These are phyloP conservation scores for Tyrophagus putrescentiae DNA, from an alignment of 1,140 invertebrate species.

Conservation along the genomic window DNA sequence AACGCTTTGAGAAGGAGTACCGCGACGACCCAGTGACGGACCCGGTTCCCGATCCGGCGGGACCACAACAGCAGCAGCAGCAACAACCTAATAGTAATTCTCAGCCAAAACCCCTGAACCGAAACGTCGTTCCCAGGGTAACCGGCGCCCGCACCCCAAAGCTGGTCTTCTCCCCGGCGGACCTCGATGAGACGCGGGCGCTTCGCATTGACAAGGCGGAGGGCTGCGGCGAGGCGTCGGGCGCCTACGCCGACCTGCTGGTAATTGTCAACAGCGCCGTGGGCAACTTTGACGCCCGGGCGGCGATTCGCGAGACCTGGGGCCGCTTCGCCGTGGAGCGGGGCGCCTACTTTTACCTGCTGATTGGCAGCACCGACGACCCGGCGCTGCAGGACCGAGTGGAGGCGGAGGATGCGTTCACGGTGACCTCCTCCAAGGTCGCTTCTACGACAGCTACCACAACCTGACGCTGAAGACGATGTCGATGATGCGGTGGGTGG, in stretches of 20 bases:
- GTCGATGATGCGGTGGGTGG: conserved; percentile 37
- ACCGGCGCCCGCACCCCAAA: not conserved
- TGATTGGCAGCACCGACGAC: conserved; percentile 23
- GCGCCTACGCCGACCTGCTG: conserved; percentile 35
- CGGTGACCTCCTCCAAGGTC: conserved; percentile 26
- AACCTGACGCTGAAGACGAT: conserved; percentile 33
- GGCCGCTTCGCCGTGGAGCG: conserved; percentile 33
- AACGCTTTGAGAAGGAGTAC: conserved; percentile 44
- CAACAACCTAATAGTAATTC: not conserved
- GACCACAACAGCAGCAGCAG: not conserved
- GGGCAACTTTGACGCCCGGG: conserved; percentile 45
- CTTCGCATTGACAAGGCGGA: conserved; percentile 20
- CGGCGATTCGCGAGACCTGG: conserved; percentile 65
- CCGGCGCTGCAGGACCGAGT: conserved; percentile 17
- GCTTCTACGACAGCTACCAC: conserved; percentile 31
- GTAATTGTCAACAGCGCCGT: conserved; percentile 57
- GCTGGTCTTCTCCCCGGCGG: conserved; percentile 25
- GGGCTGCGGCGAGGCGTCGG: conserved; percentile 22
- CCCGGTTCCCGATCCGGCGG: not conserved
- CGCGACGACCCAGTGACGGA: not conserved
- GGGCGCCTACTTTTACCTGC: conserved; percentile 26
- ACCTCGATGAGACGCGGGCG: not conserved
- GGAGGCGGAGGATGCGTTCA: conserved; percentile 23
- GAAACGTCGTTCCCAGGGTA: not conserved
- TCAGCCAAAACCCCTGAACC: not conserved